Conservation (phyloP, 92 coral and sea anemone species). For the Meandrina meandrites region DNA sequence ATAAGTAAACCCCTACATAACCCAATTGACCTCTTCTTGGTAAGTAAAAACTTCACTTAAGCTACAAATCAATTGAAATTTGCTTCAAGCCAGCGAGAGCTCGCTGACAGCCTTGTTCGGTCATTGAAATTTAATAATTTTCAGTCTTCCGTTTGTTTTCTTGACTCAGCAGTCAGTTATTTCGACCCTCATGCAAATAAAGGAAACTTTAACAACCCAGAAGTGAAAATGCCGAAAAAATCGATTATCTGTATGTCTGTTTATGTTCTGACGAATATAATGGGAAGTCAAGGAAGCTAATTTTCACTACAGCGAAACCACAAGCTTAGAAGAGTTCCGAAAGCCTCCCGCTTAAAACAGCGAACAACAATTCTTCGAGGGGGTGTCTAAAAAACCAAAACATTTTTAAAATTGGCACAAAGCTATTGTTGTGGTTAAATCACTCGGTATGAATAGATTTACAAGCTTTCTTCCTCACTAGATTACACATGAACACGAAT, state of each 20-base stretch:
- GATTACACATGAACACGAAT: too few relatives aligned
- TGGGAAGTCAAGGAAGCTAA: background rate
- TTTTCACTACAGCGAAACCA: background rate
- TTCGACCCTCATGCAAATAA: background rate
- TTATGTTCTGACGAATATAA: too few relatives aligned
- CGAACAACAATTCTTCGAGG: background rate
- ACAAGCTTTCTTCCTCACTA: background rate
- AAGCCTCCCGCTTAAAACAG: background rate
- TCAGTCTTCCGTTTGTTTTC: background rate
- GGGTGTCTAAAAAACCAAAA: constrained; percentile 21
- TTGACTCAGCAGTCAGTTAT: background rate
- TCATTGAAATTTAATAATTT: background rate
- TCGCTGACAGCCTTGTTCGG: background rate
- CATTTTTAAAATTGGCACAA: constrained; percentile 15
- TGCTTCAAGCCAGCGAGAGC: background rate
- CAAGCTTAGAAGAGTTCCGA: constrained; percentile 16
- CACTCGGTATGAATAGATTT: background rate
- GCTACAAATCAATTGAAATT: background rate
- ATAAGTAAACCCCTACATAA: background rate
- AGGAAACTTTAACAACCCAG: background rate
- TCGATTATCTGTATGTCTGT: background rate
- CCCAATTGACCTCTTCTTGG: background rate
- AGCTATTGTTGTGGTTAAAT: constrained; percentile 50
- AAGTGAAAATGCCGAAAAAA: background rate
- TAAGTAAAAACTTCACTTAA: background rate